Conservation (phyloP, 2,888 invertebrate species). For the Herminia tarsipennalis region DNA sequence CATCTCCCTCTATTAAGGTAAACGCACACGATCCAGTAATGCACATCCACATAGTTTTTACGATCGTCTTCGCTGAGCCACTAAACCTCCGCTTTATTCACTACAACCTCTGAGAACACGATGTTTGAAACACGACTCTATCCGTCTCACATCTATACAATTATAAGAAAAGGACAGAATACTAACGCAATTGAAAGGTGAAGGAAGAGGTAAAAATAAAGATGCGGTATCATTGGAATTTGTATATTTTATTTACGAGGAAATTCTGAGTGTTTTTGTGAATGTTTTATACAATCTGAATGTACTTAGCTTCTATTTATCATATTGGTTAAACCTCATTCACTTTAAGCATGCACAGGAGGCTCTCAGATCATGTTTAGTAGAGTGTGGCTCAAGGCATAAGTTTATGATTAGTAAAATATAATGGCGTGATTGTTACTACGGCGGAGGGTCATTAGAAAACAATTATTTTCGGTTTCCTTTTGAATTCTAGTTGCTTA, state of each 20-base stretch:
- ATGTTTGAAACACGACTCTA: neutral
- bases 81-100: slow-evolving; percentile 3
- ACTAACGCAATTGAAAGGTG: neutral
- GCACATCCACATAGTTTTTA: slow-evolving; percentile 2
- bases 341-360: too few relatives aligned
- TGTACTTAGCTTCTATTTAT: too few relatives aligned
- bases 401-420: too few relatives aligned
- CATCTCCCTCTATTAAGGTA: slow-evolving; percentile 11
- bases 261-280: slow-evolving; percentile 2
- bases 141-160: neutral
- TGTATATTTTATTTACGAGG: slow-evolving; percentile 6
- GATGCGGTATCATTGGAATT: neutral
- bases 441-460: too few relatives aligned
- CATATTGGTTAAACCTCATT: too few relatives aligned
- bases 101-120: neutral
- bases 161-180: slow-evolving; percentile 2
- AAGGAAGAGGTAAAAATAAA: neutral
- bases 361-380: too few relatives aligned
- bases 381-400: too few relatives aligned
- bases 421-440: too few relatives aligned
- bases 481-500: too few relatives aligned
- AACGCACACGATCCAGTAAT: slow-evolving; percentile 6
- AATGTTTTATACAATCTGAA: slow-evolving; percentile 9
- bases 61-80: neutral
- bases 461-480: too few relatives aligned